Evolutionary conservation across 2,888 invertebrate species (phyloP).

Genomic region (Abrostola tripartita): DNA sequence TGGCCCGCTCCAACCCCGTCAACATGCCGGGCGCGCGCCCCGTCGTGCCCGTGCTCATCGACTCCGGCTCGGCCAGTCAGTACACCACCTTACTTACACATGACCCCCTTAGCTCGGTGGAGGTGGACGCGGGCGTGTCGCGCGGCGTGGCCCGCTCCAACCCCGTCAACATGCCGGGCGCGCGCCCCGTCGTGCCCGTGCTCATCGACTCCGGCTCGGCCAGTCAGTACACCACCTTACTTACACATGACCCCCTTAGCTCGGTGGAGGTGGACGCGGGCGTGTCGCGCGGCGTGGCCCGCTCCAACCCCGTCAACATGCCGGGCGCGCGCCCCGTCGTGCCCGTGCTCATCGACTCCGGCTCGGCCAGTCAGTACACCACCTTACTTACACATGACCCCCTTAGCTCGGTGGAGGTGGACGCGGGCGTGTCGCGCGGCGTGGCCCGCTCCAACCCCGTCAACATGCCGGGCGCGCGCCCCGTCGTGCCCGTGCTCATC

Average conservation of each 20-base stretch:
- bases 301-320: slow-evolving; percentile 98
- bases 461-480: slow-evolving; percentile 93
- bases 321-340: slow-evolving; percentile 90
- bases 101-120: slow-evolving; percentile 90
- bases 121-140: slow-evolving; percentile 90
- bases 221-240: slow-evolving; percentile 91
- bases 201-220: slow-evolving; percentile 96
- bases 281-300: slow-evolving; percentile 88
- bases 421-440: slow-evolving; percentile 87
- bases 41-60: slow-evolving; percentile 94
- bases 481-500: slow-evolving; percentile 93
- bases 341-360: slow-evolving; percentile 95
- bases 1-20: slow-evolving; percentile 96
- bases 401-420: slow-evolving; percentile 92
- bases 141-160: slow-evolving; percentile 93
- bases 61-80: slow-evolving; percentile 95
- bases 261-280: slow-evolving; percentile 92
- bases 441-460: slow-evolving; percentile 96
- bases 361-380: slow-evolving; percentile 93
- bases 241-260: no score
- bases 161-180: slow-evolving; percentile 96
- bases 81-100: no score
- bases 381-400: no score
- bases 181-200: slow-evolving; percentile 91
- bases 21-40: slow-evolving; percentile 93